phyloP scores from a whole-genome alignment of 2,888 invertebrate species.

The Sminthurinus aureus region DNA sequence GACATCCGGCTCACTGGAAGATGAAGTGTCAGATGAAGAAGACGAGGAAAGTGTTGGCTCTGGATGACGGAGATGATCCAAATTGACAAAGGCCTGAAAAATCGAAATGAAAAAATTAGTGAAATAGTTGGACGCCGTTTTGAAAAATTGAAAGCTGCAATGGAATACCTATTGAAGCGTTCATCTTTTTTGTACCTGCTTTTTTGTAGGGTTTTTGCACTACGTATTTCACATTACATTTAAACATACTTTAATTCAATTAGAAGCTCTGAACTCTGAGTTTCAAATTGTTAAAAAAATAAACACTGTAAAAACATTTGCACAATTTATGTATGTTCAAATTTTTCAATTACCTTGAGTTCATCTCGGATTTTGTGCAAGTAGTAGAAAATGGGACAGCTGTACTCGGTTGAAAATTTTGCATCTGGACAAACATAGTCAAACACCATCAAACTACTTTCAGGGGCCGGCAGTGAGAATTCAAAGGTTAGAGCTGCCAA shows the following conservation, averaged over 20 bases:
- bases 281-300: background rate
- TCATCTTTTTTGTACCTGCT: too few species aligned
- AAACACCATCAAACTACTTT: conserved; percentile 17
- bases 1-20: too few species aligned
- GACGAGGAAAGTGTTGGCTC: too few species aligned
- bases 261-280: too few species aligned
- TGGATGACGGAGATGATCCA: background rate
- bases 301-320: background rate
- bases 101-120: background rate
- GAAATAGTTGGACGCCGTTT: background rate
- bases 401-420: background rate
- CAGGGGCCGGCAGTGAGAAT: conserved; percentile 11
- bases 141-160: too few species aligned
- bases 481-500: conserved; percentile 33
- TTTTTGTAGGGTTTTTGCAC: too few species aligned
- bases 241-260: too few species aligned
- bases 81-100: background rate
- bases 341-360: background rate
- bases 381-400: conserved; percentile 29
- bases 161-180: too few species aligned
- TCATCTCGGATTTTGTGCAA: conserved; percentile 35
- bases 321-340: background rate
- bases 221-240: too few species aligned
- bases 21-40: too few species aligned
- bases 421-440: conserved; percentile 23